These are phyloP conservation scores for Microcebus murinus DNA, from an alignment of 2,113 vertebrate genomes.

Conservation along the genomic window DNA sequence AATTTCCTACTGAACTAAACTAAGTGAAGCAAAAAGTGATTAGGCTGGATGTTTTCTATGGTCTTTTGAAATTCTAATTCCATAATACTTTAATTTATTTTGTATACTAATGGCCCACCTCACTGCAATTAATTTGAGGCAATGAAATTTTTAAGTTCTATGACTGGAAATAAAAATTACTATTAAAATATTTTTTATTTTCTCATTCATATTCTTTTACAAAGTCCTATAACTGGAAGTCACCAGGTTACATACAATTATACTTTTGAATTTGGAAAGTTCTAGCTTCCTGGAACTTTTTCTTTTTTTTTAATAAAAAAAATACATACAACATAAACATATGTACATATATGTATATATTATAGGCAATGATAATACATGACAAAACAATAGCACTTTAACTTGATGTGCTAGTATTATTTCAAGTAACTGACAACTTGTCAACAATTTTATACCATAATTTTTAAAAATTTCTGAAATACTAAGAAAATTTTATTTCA, in stretches of 20 bases:
- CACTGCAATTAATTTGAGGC: background rate
- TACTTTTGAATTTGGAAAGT: background rate
- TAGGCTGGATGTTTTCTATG: background rate
- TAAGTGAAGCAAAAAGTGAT: background rate
- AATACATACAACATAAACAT: background rate
- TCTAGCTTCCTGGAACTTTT: background rate
- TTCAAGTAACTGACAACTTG: background rate
- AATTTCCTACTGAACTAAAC: background rate
- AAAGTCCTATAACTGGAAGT: background rate
- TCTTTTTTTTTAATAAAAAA: background rate
- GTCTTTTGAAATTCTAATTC: background rate
- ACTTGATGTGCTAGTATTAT: background rate
- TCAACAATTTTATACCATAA: background rate
- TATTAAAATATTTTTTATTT: background rate
- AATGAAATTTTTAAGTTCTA: background rate
- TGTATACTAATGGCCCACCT: background rate
- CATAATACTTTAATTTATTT: background rate
- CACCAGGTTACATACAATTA: background rate
- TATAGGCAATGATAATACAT: background rate
- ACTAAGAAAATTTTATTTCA: background rate
- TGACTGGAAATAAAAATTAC: background rate
- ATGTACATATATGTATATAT: rapidly evolving
- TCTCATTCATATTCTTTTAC: background rate
- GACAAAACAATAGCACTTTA: background rate
- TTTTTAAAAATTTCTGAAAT: background rate